These are phyloP conservation scores for Pantherophis guttatus DNA, from an alignment of 2,113 vertebrate species.

Conservation along the genomic window DNA sequence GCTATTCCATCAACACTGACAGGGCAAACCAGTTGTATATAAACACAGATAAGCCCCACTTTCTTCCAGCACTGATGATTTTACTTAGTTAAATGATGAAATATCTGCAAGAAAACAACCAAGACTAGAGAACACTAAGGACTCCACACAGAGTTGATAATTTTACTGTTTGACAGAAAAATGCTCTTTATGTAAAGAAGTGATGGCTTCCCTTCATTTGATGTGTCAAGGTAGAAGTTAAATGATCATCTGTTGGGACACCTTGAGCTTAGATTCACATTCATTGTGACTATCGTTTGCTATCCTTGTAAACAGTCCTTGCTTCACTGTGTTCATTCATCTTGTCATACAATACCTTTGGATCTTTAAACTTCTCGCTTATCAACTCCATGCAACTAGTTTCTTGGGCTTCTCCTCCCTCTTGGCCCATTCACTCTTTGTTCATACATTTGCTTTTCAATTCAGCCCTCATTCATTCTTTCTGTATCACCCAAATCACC, in stretches of 20 bases:
- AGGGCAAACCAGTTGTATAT: not conserved
- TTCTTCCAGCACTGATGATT: not conserved
- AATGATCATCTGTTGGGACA: not conserved
- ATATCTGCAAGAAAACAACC: not conserved
- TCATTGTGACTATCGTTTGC: no score
- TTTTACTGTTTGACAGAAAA: not conserved
- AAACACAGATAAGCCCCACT: not conserved
- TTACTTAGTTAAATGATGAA: not conserved
- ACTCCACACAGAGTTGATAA: not conserved
- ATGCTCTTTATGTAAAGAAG: not conserved
- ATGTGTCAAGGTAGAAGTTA: not conserved
- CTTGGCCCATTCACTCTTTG: no score
- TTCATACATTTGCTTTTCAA: no score
- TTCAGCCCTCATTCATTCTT: no score
- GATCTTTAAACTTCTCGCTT: no score
- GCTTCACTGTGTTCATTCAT: no score
- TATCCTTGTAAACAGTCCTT: no score
- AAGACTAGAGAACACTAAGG: not conserved
- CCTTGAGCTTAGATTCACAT: not conserved
- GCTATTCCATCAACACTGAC: not conserved
- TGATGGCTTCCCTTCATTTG: not conserved
- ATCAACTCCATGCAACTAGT: no score
- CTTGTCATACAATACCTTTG: no score
- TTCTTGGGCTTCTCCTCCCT: no score
- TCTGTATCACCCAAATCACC: no score